Evolutionary conservation across 2,888 invertebrate genomes (phyloP).

Genomic region (Caenorhabditis virilis): DNA sequence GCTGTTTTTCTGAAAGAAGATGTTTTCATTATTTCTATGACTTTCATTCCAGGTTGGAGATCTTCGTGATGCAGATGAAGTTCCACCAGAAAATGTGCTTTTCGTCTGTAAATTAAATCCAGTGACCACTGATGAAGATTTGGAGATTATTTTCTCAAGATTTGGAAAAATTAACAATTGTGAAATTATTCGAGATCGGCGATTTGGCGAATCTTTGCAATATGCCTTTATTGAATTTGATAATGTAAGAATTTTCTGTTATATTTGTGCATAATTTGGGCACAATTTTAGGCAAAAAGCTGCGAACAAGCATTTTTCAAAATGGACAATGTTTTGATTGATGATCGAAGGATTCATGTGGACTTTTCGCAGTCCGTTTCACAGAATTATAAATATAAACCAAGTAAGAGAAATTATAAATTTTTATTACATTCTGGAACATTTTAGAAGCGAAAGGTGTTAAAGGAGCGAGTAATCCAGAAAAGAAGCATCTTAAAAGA

Average conservation of each 20-base stretch:
- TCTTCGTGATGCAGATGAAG: slow-evolving; percentile 92
- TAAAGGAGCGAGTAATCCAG: slow-evolving; percentile 3
- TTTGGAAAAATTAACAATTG: slow-evolving; percentile 76
- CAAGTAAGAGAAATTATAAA: slow-evolving; percentile 11
- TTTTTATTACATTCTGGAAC: no score
- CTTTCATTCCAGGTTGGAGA: slow-evolving; percentile 77
- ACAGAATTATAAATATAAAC: slow-evolving; percentile 72
- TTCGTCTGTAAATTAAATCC: slow-evolving; percentile 99
- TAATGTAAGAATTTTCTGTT: slow-evolving; percentile 71
- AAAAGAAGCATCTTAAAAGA: background rate
- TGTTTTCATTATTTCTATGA: slow-evolving; percentile 2
- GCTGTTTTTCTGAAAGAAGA: no score
- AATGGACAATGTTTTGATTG: slow-evolving; percentile 99
- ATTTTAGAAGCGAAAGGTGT: no score
- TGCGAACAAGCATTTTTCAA: slow-evolving; percentile 99
- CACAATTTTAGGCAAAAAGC: slow-evolving; percentile 69
- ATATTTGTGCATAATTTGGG: no score
- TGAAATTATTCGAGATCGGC: slow-evolving; percentile 81
- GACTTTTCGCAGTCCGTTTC: slow-evolving; percentile 99
- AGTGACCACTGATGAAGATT: slow-evolving; percentile 86
- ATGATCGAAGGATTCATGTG: slow-evolving; percentile 96
- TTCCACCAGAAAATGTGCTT: slow-evolving; percentile 96
- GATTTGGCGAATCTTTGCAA: slow-evolving; percentile 90
- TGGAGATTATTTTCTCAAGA: slow-evolving; percentile 94
- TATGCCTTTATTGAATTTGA: slow-evolving; percentile 99